Conservation (phyloP, 2,797 vertebrate genomes). For the Heterohyrax brucei region DNA sequence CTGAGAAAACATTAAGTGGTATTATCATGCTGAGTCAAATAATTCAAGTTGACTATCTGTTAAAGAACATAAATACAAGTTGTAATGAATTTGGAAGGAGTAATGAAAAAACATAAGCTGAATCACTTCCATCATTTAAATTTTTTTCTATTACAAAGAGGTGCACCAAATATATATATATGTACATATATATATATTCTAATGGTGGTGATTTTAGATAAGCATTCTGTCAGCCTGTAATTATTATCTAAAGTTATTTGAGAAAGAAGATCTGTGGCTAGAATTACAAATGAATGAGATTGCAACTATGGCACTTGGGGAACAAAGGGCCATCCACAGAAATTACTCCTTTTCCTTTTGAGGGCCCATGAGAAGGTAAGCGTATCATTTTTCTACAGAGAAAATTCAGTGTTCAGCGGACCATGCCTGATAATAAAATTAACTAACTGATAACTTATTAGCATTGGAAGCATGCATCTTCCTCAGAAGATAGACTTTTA, state of each 20-base stretch:
- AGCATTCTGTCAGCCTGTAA: conserved; percentile 75
- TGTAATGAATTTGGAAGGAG: conserved; percentile 61
- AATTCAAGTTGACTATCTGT: neutral
- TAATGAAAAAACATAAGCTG: neutral
- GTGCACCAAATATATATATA: neutral
- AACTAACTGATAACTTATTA: conserved; percentile 86
- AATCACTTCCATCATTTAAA: neutral
- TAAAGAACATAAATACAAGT: conserved; percentile 51
- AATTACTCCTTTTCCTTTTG: conserved; percentile 86
- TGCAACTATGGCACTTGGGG: conserved; percentile 74
- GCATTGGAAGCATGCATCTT: conserved; percentile 70
- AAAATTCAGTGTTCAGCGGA: conserved; percentile 80
- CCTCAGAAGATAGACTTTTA: conserved; percentile 69
- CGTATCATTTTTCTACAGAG: conserved; percentile 67
- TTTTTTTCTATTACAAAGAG: conserved; percentile 64
- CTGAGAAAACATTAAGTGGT: conserved; percentile 49
- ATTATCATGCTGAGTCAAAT: conserved; percentile 63
- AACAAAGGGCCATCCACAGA: conserved; percentile 81
- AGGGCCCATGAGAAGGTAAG: conserved; percentile 64
- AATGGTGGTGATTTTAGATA: conserved; percentile 83
- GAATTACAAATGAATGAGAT: conserved; percentile 85
- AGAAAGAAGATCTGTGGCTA: conserved; percentile 66
- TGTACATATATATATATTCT: conserved; percentile 14
- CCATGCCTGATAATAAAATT: conserved; percentile 84
- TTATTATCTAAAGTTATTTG: conserved; percentile 83